phyloP scores from a whole-genome alignment of 2,888 invertebrate species.

The Mylabris sibirica region DNA sequence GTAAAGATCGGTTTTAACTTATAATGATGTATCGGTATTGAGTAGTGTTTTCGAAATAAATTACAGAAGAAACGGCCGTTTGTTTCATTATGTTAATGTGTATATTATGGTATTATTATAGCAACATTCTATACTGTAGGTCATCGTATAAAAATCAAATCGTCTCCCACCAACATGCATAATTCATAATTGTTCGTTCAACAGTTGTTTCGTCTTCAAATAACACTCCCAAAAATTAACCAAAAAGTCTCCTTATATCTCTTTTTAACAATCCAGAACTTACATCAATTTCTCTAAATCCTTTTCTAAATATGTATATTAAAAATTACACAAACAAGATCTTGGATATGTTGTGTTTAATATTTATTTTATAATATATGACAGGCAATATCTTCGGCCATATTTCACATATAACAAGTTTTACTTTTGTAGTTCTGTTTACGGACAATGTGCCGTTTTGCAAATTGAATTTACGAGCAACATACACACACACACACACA shows the following conservation, averaged over 20 bases:
- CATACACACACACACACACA: constrained; percentile 30
- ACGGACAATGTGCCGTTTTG: constrained; percentile 37
- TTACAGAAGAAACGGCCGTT: constrained; percentile 15
- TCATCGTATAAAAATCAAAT: constrained; percentile 28
- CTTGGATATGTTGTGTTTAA: not conserved
- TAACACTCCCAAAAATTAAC: constrained; percentile 15
- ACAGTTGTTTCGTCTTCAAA: constrained; percentile 31
- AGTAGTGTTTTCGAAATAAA: constrained; percentile 20
- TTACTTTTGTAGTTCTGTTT: constrained; percentile 34
- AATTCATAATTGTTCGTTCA: constrained; percentile 32
- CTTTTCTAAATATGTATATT: not conserved
- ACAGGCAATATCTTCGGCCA: constrained; percentile 20
- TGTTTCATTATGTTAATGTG: constrained; percentile 28
- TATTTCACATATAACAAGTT: constrained; percentile 41
- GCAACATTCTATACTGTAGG: constrained; percentile 18
- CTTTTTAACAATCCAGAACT: not conserved
- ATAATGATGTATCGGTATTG: not conserved
- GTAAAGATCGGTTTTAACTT: not conserved
- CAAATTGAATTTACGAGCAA: constrained; percentile 36
- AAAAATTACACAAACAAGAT: not conserved
- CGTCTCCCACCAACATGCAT: constrained; percentile 29
- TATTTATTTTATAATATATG: constrained; percentile 15
- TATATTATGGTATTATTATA: constrained; percentile 22
- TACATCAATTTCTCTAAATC: too few relatives aligned
- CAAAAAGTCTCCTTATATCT: not conserved